Evolutionary conservation across 2,113 vertebrate genomes (phyloP).

Genomic region (Leucopsar rothschildi): DNA sequence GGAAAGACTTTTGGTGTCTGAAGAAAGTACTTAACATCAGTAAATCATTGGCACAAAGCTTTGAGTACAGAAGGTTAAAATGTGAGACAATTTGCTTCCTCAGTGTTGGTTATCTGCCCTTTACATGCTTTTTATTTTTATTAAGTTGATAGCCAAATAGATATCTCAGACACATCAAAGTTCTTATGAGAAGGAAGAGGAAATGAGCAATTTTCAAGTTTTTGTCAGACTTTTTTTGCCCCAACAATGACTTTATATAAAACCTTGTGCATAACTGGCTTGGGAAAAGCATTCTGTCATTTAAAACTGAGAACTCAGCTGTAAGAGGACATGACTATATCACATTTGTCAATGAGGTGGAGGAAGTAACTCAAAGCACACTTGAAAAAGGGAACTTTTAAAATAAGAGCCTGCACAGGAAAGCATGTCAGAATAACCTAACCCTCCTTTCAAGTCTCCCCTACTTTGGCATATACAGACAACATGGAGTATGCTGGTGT

Average conservation of each 20-base stretch:
- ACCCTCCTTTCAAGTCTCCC: not conserved
- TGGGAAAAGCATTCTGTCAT: not conserved
- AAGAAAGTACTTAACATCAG: not conserved
- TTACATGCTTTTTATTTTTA: not conserved
- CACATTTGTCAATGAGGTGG: not conserved
- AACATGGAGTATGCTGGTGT: not conserved
- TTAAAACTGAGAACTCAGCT: not conserved
- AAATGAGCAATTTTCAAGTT: conserved; percentile 48
- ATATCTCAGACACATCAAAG: conserved; percentile 33
- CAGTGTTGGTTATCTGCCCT: not conserved
- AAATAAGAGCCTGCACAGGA: not conserved
- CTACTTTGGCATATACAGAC: not conserved
- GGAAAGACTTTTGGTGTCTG: not conserved
- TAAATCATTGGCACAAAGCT: not conserved
- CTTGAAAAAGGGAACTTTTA: conserved; percentile 29
- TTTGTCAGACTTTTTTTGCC: not conserved
- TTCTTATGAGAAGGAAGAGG: not conserved
- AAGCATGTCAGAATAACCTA: conserved; percentile 4
- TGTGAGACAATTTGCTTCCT: not conserved
- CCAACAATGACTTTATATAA: not conserved
- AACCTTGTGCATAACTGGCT: not conserved
- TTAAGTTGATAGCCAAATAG: not conserved
- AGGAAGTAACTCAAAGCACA: conserved; percentile 26
- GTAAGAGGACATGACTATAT: not conserved
- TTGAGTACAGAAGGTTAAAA: conserved; percentile 40